Evolutionary conservation across 1,140 invertebrate species (phyloP).

Genomic region (Muscidifurax raptorellus): DNA sequence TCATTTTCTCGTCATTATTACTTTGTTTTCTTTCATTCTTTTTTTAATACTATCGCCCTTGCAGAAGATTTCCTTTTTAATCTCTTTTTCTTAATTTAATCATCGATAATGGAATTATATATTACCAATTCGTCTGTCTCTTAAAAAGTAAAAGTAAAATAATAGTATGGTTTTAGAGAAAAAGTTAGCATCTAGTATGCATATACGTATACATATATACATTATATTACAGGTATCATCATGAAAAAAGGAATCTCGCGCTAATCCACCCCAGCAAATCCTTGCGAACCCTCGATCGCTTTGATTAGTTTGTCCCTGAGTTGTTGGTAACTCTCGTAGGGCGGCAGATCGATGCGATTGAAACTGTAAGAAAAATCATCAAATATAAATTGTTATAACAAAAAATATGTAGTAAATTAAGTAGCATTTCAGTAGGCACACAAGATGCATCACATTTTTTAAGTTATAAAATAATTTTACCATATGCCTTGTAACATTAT

Average conservation of each 20-base stretch:
- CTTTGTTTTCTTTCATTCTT: slow-evolving; percentile 10
- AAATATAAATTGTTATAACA: slow-evolving; percentile 31
- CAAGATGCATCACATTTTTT: too few species aligned
- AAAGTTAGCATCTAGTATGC: slow-evolving; percentile 52
- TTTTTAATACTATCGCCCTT: slow-evolving; percentile 43
- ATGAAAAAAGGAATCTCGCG: slow-evolving; percentile 75
- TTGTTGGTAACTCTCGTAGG: slow-evolving; percentile 96
- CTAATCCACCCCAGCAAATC: slow-evolving; percentile 98
- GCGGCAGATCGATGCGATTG: slow-evolving; percentile 97
- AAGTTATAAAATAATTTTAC: too few species aligned
- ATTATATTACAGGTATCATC: slow-evolving; percentile 77
- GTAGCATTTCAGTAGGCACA: too few species aligned
- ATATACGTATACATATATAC: slow-evolving; percentile 71
- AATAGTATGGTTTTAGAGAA: slow-evolving; percentile 29
- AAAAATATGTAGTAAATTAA: too few species aligned
- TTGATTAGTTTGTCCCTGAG: slow-evolving; percentile 95
- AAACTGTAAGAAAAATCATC: slow-evolving; percentile 82
- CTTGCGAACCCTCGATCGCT: slow-evolving; percentile 98
- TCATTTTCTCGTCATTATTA: slow-evolving; percentile 22
- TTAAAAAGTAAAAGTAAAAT: slow-evolving; percentile 43
- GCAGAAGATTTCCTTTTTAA: slow-evolving; percentile 23
- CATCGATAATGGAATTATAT: slow-evolving; percentile 25
- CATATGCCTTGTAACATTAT: too few species aligned
- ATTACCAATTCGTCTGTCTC: slow-evolving; percentile 39
- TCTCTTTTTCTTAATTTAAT: neutral